Conservation (phyloP, 1,140 invertebrate genomes). For the Ips nitidus region DNA sequence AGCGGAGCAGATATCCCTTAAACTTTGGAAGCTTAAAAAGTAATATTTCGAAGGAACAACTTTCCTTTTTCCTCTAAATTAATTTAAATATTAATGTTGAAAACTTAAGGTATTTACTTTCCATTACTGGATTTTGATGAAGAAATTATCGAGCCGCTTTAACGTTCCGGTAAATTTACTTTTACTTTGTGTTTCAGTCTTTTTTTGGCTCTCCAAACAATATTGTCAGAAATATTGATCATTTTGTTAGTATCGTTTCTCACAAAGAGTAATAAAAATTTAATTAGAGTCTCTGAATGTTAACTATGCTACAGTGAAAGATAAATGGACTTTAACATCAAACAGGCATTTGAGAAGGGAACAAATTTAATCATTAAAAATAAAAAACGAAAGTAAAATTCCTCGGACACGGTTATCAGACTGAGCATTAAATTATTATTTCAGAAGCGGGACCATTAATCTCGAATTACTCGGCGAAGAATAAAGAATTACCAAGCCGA, state of each 20-base stretch:
- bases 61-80: not conserved
- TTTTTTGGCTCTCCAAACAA: too few relatives aligned
- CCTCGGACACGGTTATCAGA: slow-evolving; percentile 4
- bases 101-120: too few relatives aligned
- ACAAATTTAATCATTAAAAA: slow-evolving; percentile 14
- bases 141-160: too few relatives aligned
- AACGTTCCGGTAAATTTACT: too few relatives aligned
- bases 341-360: slow-evolving; percentile 2
- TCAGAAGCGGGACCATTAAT: slow-evolving; percentile 10
- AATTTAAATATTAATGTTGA: not conserved
- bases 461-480: slow-evolving; percentile 9
- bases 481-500: slow-evolving; percentile 9
- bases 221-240: too few relatives aligned
- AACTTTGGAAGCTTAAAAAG: not conserved
- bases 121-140: too few relatives aligned
- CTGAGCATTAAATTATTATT: slow-evolving; percentile 7
- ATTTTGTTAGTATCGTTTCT: too few relatives aligned
- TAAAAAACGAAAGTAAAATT: slow-evolving; percentile 8
- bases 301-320: not conserved
- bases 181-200: too few relatives aligned
- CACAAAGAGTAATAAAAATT: too few relatives aligned
- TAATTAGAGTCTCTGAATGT: too few relatives aligned
- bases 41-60: not conserved
- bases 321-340: not conserved
- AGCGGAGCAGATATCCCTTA: slow-evolving; percentile 1